phyloP scores from a whole-genome alignment of 2,113 vertebrate species.

The Shinisaurus crocodilurus region DNA sequence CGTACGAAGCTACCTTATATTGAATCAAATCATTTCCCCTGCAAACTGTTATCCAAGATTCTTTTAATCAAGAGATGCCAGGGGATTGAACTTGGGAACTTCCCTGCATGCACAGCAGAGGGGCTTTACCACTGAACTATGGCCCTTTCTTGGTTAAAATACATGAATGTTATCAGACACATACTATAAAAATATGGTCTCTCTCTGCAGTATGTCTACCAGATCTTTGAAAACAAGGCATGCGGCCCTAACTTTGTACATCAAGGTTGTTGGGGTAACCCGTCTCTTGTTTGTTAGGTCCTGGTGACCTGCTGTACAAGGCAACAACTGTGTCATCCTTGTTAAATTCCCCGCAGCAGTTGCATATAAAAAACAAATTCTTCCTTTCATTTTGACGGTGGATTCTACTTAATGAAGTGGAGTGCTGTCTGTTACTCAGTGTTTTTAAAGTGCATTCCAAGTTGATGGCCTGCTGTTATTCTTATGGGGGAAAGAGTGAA shows the following conservation, averaged over 20 bases:
- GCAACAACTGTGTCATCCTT: constrained; percentile 1
- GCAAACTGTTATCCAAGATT: background rate
- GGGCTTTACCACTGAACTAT: too few relatives aligned
- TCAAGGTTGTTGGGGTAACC: constrained; percentile 13
- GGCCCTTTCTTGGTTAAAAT: background rate
- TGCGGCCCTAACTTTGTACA: background rate
- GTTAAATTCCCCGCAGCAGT: background rate
- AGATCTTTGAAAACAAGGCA: background rate
- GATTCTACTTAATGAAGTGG: background rate
- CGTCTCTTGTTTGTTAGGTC: constrained; percentile 12
- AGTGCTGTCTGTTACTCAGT: background rate
- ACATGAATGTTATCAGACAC: background rate
- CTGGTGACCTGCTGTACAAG: constrained; percentile 27
- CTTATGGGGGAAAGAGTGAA: background rate
- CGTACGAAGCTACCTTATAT: background rate
- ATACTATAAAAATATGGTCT: background rate
- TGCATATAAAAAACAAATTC: background rate
- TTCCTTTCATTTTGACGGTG: background rate
- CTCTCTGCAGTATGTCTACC: background rate
- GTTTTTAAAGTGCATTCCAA: background rate
- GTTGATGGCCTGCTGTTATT: background rate
- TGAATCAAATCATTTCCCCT: background rate
- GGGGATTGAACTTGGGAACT: too few relatives aligned
- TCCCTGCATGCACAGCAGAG: background rate
- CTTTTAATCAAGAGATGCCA: background rate